Percentiles rank a stretch among this genome's conserved stretches.
phyloP scores from a whole-genome alignment of 2,888 invertebrate genomes.

The Timema podura region DNA sequence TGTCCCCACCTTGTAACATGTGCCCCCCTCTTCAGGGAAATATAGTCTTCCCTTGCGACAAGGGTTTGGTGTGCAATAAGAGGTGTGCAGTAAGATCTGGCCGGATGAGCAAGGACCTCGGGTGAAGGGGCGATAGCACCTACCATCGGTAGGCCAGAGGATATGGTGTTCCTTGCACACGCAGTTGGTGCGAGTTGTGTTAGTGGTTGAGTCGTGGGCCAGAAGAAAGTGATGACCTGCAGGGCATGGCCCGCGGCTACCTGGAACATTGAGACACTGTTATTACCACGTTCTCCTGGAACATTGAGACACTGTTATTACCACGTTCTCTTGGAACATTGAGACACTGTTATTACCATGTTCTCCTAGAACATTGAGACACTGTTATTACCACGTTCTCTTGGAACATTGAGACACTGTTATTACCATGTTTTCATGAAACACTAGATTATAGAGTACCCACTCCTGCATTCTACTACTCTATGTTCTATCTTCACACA shows the following conservation, averaged over 20 bases:
- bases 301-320: no score
- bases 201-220: slow-evolving; percentile 40
- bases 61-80: slow-evolving; percentile 64
- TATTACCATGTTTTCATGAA: no score
- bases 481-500: no score
- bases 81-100: slow-evolving; percentile 61
- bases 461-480: no score
- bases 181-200: slow-evolving; percentile 53
- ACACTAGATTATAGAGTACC: no score
- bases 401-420: no score
- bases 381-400: no score
- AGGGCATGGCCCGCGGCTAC: slow-evolving; percentile 69
- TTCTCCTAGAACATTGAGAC: no score
- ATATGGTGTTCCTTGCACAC: slow-evolving; percentile 66
- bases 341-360: no score
- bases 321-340: no score
- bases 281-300: no score
- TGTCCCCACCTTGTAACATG: slow-evolving; percentile 74
- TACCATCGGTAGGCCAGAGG: slow-evolving; percentile 55
- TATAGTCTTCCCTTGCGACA: slow-evolving; percentile 72
- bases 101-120: slow-evolving; percentile 64
- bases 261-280: slow-evolving; percentile 44
- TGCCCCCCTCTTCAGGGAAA: slow-evolving; percentile 61
- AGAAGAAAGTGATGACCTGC: slow-evolving; percentile 68
- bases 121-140: slow-evolving; percentile 75